Evolutionary conservation across 2,888 invertebrate species (phyloP).

Genomic region (Metallyticus violacea): DNA sequence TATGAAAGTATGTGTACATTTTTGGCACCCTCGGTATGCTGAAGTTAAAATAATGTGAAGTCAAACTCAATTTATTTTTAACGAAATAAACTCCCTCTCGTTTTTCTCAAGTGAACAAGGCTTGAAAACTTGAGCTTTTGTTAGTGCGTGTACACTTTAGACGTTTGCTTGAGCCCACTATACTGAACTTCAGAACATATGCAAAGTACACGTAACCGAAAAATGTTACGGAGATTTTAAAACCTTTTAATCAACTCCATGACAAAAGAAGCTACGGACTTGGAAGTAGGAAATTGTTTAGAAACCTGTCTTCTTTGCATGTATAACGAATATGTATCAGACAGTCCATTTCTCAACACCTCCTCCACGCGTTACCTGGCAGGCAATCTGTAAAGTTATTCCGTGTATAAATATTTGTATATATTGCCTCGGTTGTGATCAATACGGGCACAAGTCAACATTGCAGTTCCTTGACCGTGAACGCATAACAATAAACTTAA

Average conservation of each 20-base stretch:
- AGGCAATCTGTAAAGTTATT: neutral
- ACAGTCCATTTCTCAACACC: neutral
- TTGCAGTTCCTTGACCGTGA: too few species aligned
- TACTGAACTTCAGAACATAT: neutral
- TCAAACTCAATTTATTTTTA: too few species aligned
- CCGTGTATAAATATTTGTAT: neutral
- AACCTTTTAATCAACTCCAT: neutral
- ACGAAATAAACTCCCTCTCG: too few species aligned
- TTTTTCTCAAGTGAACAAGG: too few species aligned
- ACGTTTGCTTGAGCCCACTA: too few species aligned
- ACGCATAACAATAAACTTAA: too few species aligned
- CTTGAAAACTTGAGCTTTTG: too few species aligned
- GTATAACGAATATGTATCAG: neutral
- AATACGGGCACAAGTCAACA: neutral
- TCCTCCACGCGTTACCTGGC: neutral
- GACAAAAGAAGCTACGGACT: neutral
- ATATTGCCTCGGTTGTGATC: neutral
- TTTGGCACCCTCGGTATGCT: too few species aligned
- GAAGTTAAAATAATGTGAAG: too few species aligned
- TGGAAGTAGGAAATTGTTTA: too few species aligned
- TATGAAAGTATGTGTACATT: too few species aligned
- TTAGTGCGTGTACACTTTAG: too few species aligned
- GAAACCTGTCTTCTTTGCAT: neutral
- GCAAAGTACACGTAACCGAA: neutral
- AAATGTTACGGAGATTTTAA: neutral